Base-by-base conservation (phyloP, 1,140 invertebrate genomes). In the Lepidurus packardi region DNA sequence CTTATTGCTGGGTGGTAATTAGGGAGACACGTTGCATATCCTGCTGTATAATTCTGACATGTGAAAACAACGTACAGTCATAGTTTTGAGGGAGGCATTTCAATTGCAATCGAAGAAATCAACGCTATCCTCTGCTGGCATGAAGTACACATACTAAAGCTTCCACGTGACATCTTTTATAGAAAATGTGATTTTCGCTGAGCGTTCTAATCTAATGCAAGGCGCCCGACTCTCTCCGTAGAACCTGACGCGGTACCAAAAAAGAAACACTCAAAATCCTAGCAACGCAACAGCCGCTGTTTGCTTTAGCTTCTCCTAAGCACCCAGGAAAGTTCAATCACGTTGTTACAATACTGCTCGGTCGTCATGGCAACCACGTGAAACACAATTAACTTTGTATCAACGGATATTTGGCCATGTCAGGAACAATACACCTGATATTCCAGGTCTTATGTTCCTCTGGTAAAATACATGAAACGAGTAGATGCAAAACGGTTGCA, bases 321-420 rank as follows among this genome's bases (percentile, higher is more conserved):
- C 53, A 65, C 13, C 53, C 53, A 65, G 21, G 53, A 65, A 65
- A 65, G 53, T 65, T 65, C 53, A 65, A 65, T 65, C 21, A 65
- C 53, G 13, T 65, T 65, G 53, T 65, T 16, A 65, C 53, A 47
- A 21, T 13, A 7, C 53, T 65, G 53, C 21, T n/a, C 53, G 16
- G 53, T 65, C 8, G 21, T n/a, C 13, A 65, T 21, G 21, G 53
- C 53, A 65, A 65, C 53, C 21, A n/a, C 13, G 13, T 65, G 21
- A 65, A 65, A 16, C 53, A 65, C 53, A 65, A 65, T 65, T 65
- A 65, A 9, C 53, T 16, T 13, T 7, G n/a, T 13, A n/a, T 13
- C 16, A n/a, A 21, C 13, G 21, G 21, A 21, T 65, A 65, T 3
- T 21, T 7, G 16, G 21, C 9, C 53, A 8, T 65, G 53, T 65